These are phyloP conservation scores for Helleia helle DNA, from an alignment of 2,888 invertebrate genomes.

Conservation along the genomic window DNA sequence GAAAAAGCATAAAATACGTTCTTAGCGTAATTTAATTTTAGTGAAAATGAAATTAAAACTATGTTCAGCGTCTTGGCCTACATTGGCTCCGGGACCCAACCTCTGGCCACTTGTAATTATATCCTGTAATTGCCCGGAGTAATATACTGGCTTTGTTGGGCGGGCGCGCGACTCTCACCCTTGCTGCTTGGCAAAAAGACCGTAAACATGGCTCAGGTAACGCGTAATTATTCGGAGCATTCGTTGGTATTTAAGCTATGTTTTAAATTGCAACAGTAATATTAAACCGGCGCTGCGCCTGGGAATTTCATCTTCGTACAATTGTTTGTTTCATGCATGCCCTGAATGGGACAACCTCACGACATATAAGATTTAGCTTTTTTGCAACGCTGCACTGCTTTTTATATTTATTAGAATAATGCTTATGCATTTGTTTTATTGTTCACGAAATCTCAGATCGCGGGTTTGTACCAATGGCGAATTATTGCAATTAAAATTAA, in stretches of 20 bases:
- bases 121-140: conserved; percentile 20
- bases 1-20: no score
- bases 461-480: no score
- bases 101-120: conserved; percentile 15
- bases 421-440: no score
- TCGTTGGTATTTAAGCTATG: conserved; percentile 7
- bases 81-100: conserved; percentile 7
- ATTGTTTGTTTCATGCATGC: conserved; percentile 9
- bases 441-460: no score
- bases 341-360: background rate
- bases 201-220: background rate
- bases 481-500: no score
- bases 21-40: no score
- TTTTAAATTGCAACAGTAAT: conserved; percentile 9
- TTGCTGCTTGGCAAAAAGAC: conserved; percentile 2
- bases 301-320: conserved; percentile 3
- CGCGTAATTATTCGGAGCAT: conserved; percentile 1
- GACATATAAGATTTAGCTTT: conserved; percentile 1
- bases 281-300: conserved; percentile 8
- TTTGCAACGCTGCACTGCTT: background rate
- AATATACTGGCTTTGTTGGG: conserved; percentile 17
- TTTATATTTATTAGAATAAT: conserved; percentile 1
- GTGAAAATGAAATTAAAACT: background rate
- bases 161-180: conserved; percentile 9
- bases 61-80: background rate